These are phyloP conservation scores for Aix galericulata DNA, from an alignment of 2,113 vertebrate genomes.

Conservation along the genomic window DNA sequence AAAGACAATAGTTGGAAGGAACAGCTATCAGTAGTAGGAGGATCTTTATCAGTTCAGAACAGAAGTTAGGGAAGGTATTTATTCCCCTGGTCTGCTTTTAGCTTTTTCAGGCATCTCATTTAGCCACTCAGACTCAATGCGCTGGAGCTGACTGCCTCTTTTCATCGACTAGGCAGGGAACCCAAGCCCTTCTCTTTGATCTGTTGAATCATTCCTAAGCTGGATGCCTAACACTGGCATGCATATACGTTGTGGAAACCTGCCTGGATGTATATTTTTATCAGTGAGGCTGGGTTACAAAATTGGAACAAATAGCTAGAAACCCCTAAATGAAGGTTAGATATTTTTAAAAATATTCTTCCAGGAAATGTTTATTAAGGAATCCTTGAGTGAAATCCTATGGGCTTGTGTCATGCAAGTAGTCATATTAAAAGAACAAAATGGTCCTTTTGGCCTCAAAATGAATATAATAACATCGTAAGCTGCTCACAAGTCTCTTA, in stretches of 20 bases:
- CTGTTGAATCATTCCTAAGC: not conserved
- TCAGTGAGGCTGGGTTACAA: not conserved
- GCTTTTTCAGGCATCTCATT: not conserved
- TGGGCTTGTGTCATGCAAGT: not conserved
- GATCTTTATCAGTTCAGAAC: not conserved
- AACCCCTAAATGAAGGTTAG: not conserved
- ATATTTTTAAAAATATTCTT: not conserved
- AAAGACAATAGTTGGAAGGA: conserved; percentile 24
- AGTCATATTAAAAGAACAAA: not conserved
- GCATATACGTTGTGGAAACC: not conserved
- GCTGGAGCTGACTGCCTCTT: not conserved
- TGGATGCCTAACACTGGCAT: not conserved
- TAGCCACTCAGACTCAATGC: not conserved
- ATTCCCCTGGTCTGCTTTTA: not conserved
- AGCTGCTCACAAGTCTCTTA: not conserved
- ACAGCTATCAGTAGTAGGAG: not conserved
- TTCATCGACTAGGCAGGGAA: not conserved
- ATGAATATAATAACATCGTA: not conserved
- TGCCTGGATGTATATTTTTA: not conserved
- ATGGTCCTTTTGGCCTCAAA: not conserved
- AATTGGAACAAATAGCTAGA: conserved; percentile 11
- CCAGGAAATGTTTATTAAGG: not conserved
- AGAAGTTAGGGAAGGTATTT: not conserved
- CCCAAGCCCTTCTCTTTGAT: not conserved
- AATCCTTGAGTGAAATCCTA: not conserved